Percentiles rank a stretch among this genome's conserved stretches.
phyloP scores from a whole-genome alignment of 2,888 invertebrate species.

The Drosophila limbata region DNA sequence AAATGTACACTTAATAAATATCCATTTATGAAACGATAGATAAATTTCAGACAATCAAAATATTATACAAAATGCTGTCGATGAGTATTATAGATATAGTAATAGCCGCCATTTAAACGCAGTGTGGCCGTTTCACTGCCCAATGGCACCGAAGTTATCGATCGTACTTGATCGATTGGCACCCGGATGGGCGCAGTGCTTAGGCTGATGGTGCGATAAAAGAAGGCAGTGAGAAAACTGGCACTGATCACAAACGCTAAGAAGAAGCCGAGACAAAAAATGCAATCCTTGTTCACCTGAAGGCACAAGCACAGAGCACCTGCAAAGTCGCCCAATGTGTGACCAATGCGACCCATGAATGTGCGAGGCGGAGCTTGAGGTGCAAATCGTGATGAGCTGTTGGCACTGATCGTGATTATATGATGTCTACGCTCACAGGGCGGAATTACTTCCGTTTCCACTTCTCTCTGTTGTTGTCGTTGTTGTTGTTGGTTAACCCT shows the following conservation, averaged over 20 bases:
- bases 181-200: constrained; percentile 38
- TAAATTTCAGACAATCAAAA: background rate
- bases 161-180: background rate
- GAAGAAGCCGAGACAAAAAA: constrained; percentile 83
- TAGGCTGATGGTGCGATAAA: constrained; percentile 80
- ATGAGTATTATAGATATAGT: constrained; percentile 59
- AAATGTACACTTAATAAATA: constrained; percentile 1
- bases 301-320: constrained; percentile 76
- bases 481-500: background rate
- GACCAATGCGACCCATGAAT: constrained; percentile 54
- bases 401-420: constrained; percentile 73
- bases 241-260: constrained; percentile 83
- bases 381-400: constrained; percentile 44
- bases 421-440: constrained; percentile 67
- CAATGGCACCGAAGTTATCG: background rate
- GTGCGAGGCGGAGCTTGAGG: constrained; percentile 33
- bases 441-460: constrained; percentile 1
- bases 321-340: constrained; percentile 65
- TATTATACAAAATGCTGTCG: constrained; percentile 33
- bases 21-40: constrained; percentile 3
- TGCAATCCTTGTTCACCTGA: constrained; percentile 83
- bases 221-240: constrained; percentile 83
- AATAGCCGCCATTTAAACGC: constrained; percentile 58
- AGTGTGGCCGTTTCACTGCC: constrained; percentile 34
- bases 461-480: background rate